A percentile compares a stretch with the other conserved stretches of the same genome.
Conservation (phyloP, 2,797 vertebrate genomes). For the Malacoraja senta region DNA sequence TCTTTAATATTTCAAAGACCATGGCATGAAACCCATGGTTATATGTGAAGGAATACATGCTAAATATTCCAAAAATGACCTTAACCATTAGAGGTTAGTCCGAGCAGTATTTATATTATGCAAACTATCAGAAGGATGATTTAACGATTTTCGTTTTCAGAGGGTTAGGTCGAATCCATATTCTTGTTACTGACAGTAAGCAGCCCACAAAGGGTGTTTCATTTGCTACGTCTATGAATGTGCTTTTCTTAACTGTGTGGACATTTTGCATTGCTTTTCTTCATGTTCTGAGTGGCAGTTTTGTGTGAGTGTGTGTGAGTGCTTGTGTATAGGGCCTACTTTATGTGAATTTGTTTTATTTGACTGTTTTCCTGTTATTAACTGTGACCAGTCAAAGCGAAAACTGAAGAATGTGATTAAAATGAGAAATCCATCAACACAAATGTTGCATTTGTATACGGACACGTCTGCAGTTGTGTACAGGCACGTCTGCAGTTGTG, state of each 20-base stretch:
- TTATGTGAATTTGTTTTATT: not conserved
- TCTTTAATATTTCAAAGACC: not conserved
- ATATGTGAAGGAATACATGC: not conserved
- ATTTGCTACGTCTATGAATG: not conserved
- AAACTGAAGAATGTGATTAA: not conserved
- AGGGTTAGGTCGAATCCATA: not conserved
- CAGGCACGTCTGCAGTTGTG: no score
- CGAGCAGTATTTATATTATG: not conserved
- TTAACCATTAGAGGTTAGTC: not conserved
- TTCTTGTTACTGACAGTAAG: not conserved
- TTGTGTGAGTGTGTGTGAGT: not conserved
- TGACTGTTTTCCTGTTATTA: not conserved
- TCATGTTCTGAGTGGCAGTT: not conserved
- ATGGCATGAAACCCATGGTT: not conserved
- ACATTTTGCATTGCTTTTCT: constrained; percentile 21
- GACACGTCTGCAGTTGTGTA: no score
- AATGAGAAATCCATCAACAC: not conserved
- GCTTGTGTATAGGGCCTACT: not conserved
- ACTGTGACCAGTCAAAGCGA: not conserved
- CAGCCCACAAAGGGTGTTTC: not conserved
- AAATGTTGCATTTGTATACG: not conserved
- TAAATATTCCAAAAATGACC: not conserved
- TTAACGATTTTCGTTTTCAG: not conserved
- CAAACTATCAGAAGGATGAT: not conserved
- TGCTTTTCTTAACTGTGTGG: not conserved